Conservation (phyloP, 2,113 vertebrate species). For the Pedetes capensis region DNA sequence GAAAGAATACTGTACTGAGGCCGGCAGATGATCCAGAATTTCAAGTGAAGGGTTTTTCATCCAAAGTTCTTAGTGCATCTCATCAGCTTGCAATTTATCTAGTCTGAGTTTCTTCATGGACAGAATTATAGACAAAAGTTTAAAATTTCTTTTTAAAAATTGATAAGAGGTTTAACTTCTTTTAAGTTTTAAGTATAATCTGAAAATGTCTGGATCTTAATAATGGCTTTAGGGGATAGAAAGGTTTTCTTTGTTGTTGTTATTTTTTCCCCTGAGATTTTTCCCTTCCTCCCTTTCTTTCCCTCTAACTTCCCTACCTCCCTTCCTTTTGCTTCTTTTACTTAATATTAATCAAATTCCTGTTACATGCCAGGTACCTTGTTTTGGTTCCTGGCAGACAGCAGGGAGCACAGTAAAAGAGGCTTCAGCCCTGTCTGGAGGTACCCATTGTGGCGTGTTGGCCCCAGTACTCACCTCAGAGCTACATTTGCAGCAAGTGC, state of each 20-base stretch:
- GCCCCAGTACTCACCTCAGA: background rate
- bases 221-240: background rate
- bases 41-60: background rate
- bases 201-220: background rate
- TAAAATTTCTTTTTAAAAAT: background rate
- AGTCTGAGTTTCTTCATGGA: background rate
- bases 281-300: background rate
- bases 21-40: background rate
- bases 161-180: background rate
- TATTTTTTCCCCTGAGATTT: background rate
- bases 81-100: background rate
- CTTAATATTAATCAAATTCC: background rate
- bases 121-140: background rate
- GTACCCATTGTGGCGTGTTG: background rate
- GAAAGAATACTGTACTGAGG: background rate
- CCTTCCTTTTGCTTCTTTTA: background rate
- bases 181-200: background rate
- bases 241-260: background rate
- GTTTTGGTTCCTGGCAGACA: background rate
- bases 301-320: background rate
- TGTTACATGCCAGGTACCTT: background rate
- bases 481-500: background rate
- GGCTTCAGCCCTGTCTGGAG: background rate
- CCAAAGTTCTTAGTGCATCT: background rate
- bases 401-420: background rate